Base-by-base conservation (phyloP, 2,797 vertebrate species). In the Dromococcyx pavoninus region DNA sequence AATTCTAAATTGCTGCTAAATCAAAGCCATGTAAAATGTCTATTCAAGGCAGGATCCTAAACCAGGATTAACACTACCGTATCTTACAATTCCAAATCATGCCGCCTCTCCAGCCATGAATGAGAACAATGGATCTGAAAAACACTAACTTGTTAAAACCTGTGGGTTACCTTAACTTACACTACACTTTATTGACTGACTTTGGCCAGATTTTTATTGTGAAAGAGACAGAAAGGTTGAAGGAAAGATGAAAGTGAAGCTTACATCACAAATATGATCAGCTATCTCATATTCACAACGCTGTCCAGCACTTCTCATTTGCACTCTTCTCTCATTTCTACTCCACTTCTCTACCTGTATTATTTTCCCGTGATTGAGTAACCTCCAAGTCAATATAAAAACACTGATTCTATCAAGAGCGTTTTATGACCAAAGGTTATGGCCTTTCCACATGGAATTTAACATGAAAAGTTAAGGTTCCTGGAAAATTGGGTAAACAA, bases 371-470 rank as follows among this genome's bases (percentile, higher is more conserved):
- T 22, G 9, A 65, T 4, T 13, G 41, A 35, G 15, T 8, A 25
- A 54, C 10, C 39, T 14, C 32, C 69, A 79, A 82, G 51, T 11
- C 17, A 78, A 37, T 4, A 33, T 0, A 13, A 69, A 76, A 33
- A 4, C 2, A 3, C 3, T n/a, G 19, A 46, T 39, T 72, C 18
- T 33, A 75, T 14, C 13, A 11, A 8, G 7, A 16, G 14, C 5
- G 10, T 28, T 79, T 77, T 8, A 78, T 0, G 0, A 25, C 22
- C 46, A 72, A 72, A 85, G 1, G 7, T 54, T 50, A 37, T 1
- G 2, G 25, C 32, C 32, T 67, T 67, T 51, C 39, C 22, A n/a
- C 3, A n/a, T 0, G 1, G 8, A 50, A 76, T 50, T 51, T 27
- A 35, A 23, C 2, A 37, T 5, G 19, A 15, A 30, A 56, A 21